Evolutionary conservation across 2,113 vertebrate species (phyloP).

Genomic region (Toxotes jaculatrix): DNA sequence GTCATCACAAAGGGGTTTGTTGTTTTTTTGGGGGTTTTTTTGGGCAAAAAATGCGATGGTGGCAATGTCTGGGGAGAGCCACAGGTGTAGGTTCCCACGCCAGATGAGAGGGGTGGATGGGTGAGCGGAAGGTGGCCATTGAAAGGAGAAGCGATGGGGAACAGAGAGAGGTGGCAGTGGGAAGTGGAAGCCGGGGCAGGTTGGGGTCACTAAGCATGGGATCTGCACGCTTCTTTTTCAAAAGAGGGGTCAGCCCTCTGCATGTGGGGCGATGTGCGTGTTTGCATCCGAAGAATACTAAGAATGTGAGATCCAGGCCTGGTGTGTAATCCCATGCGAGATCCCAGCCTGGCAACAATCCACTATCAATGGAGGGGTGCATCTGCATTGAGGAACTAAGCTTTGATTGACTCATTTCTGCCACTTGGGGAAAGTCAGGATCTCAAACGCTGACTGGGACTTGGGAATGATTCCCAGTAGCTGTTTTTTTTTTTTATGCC

Average conservation of each 20-base stretch:
- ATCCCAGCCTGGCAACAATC: slow-evolving; percentile 65
- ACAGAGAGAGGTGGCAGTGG: slow-evolving; percentile 67
- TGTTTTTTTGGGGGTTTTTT: background rate
- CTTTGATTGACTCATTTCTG: slow-evolving; percentile 67
- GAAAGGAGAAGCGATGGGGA: slow-evolving; percentile 61
- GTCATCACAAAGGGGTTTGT: slow-evolving; percentile 23
- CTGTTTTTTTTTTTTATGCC: background rate
- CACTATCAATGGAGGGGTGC: slow-evolving; percentile 49
- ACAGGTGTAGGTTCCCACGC: slow-evolving; percentile 85
- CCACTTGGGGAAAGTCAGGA: slow-evolving; percentile 10
- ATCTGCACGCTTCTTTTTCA: slow-evolving; percentile 81
- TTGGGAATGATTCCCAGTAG: background rate
- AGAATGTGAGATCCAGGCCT: slow-evolving; percentile 77
- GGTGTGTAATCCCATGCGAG: slow-evolving; percentile 74
- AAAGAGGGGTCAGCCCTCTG: slow-evolving; percentile 77
- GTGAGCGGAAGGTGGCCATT: slow-evolving; percentile 57
- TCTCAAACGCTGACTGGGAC: background rate
- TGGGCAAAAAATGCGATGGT: slow-evolving; percentile 2
- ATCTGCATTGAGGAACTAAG: slow-evolving; percentile 35
- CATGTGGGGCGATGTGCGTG: slow-evolving; percentile 68
- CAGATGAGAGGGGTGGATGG: slow-evolving; percentile 55
- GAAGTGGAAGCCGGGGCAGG: slow-evolving; percentile 77
- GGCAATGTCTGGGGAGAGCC: slow-evolving; percentile 60
- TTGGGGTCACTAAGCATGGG: slow-evolving; percentile 80
- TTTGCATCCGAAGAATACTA: slow-evolving; percentile 78